Conservation (phyloP, 2,888 invertebrate genomes). For the Amblyjoppa proteus region DNA sequence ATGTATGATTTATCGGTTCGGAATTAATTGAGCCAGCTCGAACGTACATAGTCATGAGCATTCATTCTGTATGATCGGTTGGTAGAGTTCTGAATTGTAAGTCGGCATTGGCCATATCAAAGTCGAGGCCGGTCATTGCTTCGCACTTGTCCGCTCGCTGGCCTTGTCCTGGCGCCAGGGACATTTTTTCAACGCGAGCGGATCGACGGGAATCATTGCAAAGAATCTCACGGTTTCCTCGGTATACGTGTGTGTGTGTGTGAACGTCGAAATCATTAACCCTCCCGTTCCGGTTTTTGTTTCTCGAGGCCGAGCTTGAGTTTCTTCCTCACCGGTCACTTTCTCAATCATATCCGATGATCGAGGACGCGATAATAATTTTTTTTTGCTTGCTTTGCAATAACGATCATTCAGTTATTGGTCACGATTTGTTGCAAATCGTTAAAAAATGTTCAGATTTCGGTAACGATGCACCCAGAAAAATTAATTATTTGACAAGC, state of each 20-base stretch:
- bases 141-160: constrained; percentile 24
- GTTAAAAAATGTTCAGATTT: too few relatives aligned
- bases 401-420: too few relatives aligned
- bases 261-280: not conserved
- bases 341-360: not conserved
- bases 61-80: not conserved
- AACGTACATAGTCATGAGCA: not conserved
- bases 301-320: not conserved
- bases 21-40: not conserved
- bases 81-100: constrained; percentile 2
- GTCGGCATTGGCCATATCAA: constrained; percentile 43
- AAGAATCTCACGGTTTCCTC: constrained; percentile 2
- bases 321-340: not conserved
- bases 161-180: constrained; percentile 37
- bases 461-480: too few relatives aligned
- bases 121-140: constrained; percentile 59
- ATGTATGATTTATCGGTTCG: constrained; percentile 1
- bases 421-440: too few relatives aligned
- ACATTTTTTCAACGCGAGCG: constrained; percentile 9
- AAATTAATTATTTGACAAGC: too few relatives aligned
- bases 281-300: not conserved
- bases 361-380: not conserved
- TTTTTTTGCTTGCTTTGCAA: too few relatives aligned
- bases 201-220: not conserved
- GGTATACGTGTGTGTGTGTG: not conserved